Evolutionary conservation across 2,113 vertebrate genomes (phyloP), one percentile per base, ranked within the genome.

Genomic region (Atrichornis clamosus): DNA sequence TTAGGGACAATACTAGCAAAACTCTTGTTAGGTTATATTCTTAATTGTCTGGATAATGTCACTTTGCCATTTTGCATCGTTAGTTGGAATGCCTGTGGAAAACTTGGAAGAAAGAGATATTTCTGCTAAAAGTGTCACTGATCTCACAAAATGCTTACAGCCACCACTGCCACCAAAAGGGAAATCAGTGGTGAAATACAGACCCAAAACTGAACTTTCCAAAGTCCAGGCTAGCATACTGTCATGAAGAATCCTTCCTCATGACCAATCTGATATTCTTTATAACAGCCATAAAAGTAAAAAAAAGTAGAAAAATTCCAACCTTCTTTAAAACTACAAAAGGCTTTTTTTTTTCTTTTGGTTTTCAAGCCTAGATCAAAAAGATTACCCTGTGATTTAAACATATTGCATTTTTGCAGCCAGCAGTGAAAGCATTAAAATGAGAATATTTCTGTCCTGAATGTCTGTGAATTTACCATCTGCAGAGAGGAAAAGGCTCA

Each of bases 311-410:
- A 24, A 87, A 89, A 89, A 92, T 62, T 35, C 56, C 56, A 87
- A 47, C 24, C 6, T 44, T 84, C 56, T 72, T 87, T 72, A 79
- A 89, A 87, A 90, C 8, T 81, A 73, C 19, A 82, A 68, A 79
- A 87, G 33, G 20, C 6, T 58, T 33, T 47, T 65, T 27, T 13
- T 84, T 42, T 46, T 62, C 32, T 35, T 35, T 41, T 35, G 2
- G 10, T 78, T 95, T 91, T 85, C 49, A 73, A 56, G 35, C 6
- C 33, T 52, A 91, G 75, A 93, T 85, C 42, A 90, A 73, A 89
- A 94, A 88, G 93, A 95, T 89, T 76, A 59, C 23, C 46, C 67
- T 63, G 41, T 92, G 81, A 76, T 90, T 85, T 42, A 90, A 85
- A 50, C 32, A n/a, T 28, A 84, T 32, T 70, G 30, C 35, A 58